Conservation (phyloP, 2,888 invertebrate species). For the Drosophila pegasa region DNA sequence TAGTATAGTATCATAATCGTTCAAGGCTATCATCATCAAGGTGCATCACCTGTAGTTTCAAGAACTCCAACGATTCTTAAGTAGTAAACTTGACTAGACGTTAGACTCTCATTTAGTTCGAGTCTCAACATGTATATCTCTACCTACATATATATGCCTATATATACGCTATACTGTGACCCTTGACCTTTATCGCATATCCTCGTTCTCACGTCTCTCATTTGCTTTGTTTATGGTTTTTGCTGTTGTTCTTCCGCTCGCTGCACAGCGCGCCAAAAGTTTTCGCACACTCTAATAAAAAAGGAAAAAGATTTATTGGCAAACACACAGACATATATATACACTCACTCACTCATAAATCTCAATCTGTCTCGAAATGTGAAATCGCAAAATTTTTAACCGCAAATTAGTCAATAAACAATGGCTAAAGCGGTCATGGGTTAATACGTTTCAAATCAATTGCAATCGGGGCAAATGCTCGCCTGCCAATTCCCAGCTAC, state of each 20-base stretch:
- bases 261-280: conserved; percentile 9
- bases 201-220: conserved; percentile 11
- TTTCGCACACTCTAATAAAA: conserved; percentile 8
- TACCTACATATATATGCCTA: neutral
- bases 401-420: conserved; percentile 76
- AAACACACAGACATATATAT: conserved; percentile 1
- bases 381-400: conserved; percentile 55
- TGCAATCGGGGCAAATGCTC: conserved; percentile 24
- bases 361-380: conserved; percentile 67
- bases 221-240: neutral
- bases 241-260: conserved; percentile 2
- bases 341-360: conserved; percentile 39
- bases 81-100: too few relatives aligned
- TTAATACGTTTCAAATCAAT: conserved; percentile 71
- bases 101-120: neutral
- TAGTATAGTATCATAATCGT: too few relatives aligned
- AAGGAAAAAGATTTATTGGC: conserved; percentile 8
- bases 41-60: too few relatives aligned
- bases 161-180: neutral
- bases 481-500: conserved; percentile 7
- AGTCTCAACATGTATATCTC: neutral
- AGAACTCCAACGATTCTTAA: too few relatives aligned
- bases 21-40: too few relatives aligned
- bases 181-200: neutral
- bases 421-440: conserved; percentile 76